Evolutionary conservation across 2,113 vertebrate genomes (phyloP).

Genomic region (Xiphophorus couchianus): DNA sequence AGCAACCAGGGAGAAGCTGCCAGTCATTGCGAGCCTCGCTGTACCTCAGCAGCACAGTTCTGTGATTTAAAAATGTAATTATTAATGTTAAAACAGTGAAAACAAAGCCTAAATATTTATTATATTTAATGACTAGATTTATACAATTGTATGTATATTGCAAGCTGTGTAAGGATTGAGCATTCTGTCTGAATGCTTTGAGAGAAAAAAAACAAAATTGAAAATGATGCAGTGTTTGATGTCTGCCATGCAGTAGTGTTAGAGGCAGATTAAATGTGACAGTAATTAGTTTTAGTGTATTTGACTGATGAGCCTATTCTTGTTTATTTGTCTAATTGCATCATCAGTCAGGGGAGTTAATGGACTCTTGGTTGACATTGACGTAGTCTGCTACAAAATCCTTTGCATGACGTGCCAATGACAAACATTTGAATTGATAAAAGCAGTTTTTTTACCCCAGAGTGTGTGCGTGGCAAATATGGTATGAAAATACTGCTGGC

Average conservation of each 20-base stretch:
- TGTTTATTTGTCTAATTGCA: slow-evolving; percentile 70
- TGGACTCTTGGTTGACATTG: slow-evolving; percentile 52
- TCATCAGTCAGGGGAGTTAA: slow-evolving; percentile 67
- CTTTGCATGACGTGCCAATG: neutral
- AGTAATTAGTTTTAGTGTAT: slow-evolving; percentile 52
- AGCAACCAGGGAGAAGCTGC: slow-evolving; percentile 59
- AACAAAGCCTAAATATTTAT: slow-evolving; percentile 3
- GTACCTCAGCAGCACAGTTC: slow-evolving; percentile 27
- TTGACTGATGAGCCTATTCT: slow-evolving; percentile 66
- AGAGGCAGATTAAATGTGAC: slow-evolving; percentile 30
- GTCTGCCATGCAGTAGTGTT: slow-evolving; percentile 17
- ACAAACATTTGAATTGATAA: slow-evolving; percentile 30
- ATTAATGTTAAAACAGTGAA: slow-evolving; percentile 32
- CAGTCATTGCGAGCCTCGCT: slow-evolving; percentile 48
- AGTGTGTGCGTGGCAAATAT: neutral
- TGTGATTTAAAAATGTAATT: slow-evolving; percentile 56
- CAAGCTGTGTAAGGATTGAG: slow-evolving; percentile 10
- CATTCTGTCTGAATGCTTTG: slow-evolving; percentile 12
- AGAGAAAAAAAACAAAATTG: slow-evolving; percentile 5
- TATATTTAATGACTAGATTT: slow-evolving; percentile 18
- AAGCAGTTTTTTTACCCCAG: neutral
- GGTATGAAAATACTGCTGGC: neutral
- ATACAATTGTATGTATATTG: neutral
- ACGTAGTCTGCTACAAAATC: slow-evolving; percentile 51
- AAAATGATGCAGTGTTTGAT: slow-evolving; percentile 23